Base-by-base conservation (phyloP, 2,888 invertebrate genomes). In the Papilio gigon region DNA sequence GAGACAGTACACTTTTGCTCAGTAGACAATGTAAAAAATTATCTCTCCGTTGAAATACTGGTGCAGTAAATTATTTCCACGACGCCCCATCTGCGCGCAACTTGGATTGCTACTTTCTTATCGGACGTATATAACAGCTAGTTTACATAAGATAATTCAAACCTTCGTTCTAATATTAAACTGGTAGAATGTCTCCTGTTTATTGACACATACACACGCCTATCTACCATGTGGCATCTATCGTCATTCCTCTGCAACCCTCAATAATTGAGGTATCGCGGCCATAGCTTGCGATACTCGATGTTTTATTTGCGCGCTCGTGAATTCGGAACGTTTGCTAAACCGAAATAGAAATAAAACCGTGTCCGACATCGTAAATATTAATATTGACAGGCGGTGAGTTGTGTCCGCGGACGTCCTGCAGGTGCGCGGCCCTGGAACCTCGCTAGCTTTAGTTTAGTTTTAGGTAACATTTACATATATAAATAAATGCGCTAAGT, bases 321-420 rank as follows among this genome's bases (percentile, higher is more conserved):
- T 56, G 53, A 56, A 56, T 30, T 56, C 53, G 17, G n/a, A 56
- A 30, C 30, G 53, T 56, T 56, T 30, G 30, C n/a, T 30, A 53
- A 56, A 27, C 30, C 9, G 22, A 47, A 47, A 47, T 47, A 42
- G 50, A 50, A 50, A 50, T 50, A 56, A 30, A 56, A 56, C n/a
- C 30, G 53, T 56, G 53, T 30, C 53, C 53, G 30, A 53, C 53
- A 56, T 56, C 14, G 50, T 50, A 50, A 27, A 50, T 50, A 56
- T 30, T 56, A 56, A 30, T 17, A 56, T 56, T 30, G 53, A 30
- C 30, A 56, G 17, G 30, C 17, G 30, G 53, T 56, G 53, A 56
- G 30, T 30, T 56, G 53, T 56, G 30, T 56, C 53, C 53, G n/a
- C n/a, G 53, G 17, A 17, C 30, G 14, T 30, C 47, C 47, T 27